Evolutionary conservation across 2,797 vertebrate genomes (phyloP).

Genomic region (Streptopelia turtur): DNA sequence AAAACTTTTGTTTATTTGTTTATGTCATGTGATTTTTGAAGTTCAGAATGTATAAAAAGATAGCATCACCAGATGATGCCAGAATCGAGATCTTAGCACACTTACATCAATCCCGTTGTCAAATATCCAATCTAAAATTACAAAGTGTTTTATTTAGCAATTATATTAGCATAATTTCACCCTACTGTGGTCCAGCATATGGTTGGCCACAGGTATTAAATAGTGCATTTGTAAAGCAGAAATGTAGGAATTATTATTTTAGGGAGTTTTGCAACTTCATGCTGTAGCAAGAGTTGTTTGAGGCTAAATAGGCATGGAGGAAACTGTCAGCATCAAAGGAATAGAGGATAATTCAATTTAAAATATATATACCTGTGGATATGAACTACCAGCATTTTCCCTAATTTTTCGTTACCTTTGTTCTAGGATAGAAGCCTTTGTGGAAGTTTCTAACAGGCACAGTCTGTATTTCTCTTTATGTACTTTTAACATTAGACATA

Average conservation of each 20-base stretch:
- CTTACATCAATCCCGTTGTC: neutral
- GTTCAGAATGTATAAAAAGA: neutral
- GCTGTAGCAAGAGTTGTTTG: neutral
- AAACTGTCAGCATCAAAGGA: neutral
- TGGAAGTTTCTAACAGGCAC: neutral
- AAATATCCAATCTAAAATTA: neutral
- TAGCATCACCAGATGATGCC: neutral
- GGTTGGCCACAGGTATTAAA: neutral
- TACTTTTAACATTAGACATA: neutral
- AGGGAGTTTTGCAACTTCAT: neutral
- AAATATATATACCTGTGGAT: neutral
- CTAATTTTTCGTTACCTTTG: neutral
- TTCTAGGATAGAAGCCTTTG: neutral
- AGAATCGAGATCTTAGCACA: accelerated
- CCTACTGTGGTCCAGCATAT: accelerated
- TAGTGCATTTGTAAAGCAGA: neutral
- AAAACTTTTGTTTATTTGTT: neutral
- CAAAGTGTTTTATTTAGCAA: neutral
- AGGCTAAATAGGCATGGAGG: neutral
- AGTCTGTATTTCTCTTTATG: neutral
- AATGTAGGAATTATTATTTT: neutral
- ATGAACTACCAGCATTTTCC: neutral
- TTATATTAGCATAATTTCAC: neutral
- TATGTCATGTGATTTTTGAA: neutral
- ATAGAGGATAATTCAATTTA: neutral